Evolutionary conservation across 2,113 vertebrate genomes (phyloP), one percentile per base, ranked within the genome.

Genomic region (crab-eating macaque (Macaca fascicularis)): DNA sequence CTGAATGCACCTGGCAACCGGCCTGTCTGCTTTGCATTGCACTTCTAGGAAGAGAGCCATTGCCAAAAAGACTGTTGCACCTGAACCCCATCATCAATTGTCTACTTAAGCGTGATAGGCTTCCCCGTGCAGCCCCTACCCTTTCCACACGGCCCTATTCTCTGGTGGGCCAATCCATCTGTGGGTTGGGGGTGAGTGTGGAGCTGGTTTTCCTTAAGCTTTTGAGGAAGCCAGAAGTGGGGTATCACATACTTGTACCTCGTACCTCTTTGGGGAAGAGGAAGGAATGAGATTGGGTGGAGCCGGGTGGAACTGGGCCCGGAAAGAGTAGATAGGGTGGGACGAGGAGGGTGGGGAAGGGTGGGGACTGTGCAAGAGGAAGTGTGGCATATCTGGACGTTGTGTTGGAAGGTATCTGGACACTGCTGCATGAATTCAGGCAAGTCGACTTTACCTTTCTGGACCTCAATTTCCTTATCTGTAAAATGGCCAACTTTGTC

Each of bases 71-170:
- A 45, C 70, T 25, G 55, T 27, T 30, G 59, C 97, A 98, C 97
- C 97, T 98, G 98, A 97, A 97, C 52, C 30, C 72, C 90, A 97
- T 97, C 85, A 75, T 55, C 84, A 72, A 7, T 82, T 52, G 70
- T 92, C 94, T 96, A 94, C 78, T 97, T 98, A 98, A 97, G 75
- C 61, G 11, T 7, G 79, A 70, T 79, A 57, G 89, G 83, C 43
- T 52, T 14, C 25, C 55, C 38, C 1, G 2, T 9, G 43, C 19
- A 1, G 72, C 89, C 32, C 59, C 50, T 20, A 27, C 85, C 72
- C 72, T 84, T 19, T 50, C 45, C 59, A 14, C 6, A 0, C 38
- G 13, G 48, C 50, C 55, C 32, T 0, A 1, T 40, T 38, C 45
- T 30, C 48, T 5, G 10, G 70, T 25, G 57, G 89, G 59, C 72